Percentiles rank a stretch among this genome's conserved stretches.
Conservation (phyloP, 2,113 vertebrate genomes). For the Neogale vison region DNA sequence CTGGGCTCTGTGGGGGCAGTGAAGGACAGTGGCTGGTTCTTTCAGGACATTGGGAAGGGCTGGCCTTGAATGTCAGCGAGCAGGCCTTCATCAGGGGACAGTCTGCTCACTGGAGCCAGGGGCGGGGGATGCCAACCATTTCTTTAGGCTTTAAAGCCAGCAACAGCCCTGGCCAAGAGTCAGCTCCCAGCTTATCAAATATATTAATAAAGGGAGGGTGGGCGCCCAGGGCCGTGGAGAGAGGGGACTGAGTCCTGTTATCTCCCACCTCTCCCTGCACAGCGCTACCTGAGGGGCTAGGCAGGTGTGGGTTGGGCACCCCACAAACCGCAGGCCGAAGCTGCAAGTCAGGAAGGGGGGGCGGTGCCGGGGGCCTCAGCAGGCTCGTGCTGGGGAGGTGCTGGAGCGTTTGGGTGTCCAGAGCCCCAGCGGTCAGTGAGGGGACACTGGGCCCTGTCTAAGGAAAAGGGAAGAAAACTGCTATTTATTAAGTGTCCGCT, state of each 20-base stretch:
- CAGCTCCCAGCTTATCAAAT: no score
- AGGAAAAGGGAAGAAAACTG: not conserved
- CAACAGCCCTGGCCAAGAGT: not conserved
- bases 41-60: not conserved
- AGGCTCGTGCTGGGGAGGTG: not conserved
- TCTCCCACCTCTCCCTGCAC: no score
- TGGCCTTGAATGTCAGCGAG: no score
- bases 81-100: not conserved
- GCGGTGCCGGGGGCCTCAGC: not conserved
- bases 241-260: not conserved
- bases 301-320: not conserved
- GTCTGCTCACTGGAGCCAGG: no score
- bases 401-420: not conserved
- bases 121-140: not conserved
- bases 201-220: no score
- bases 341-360: no score
- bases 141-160: not conserved
- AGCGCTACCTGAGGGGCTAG: not conserved
- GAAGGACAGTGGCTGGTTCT: not conserved
- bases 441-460: not conserved
- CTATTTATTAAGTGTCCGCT: not conserved
- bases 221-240: not conserved
- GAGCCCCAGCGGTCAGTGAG: rapidly evolving
- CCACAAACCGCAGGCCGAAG: no score
- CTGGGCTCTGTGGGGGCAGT: no score